Conservation (phyloP, 2,797 vertebrate species). For the Gorsachius magnificus region DNA sequence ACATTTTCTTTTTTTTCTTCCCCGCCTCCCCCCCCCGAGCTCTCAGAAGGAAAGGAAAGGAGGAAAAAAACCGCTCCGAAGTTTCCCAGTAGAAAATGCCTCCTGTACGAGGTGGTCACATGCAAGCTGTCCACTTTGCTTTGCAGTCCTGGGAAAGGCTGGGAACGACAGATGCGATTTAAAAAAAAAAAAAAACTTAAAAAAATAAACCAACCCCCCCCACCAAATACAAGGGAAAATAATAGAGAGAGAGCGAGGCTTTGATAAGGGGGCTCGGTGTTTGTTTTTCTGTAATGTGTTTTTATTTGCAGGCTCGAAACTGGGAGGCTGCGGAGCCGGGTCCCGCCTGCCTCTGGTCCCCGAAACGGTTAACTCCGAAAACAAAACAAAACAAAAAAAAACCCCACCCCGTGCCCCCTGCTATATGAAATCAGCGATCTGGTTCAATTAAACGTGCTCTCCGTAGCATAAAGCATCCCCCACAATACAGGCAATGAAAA, state of each 20-base stretch:
- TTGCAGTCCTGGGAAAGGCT: conserved; percentile 24
- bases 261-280: conserved; percentile 26
- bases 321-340: not conserved
- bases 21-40: not conserved
- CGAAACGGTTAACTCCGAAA: conserved; percentile 49
- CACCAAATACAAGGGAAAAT: conserved; percentile 1
- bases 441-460: conserved; percentile 47
- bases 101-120: conserved; percentile 47
- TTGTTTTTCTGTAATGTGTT: conserved; percentile 22
- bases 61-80: conserved; percentile 8
- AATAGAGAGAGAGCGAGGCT: conserved; percentile 30
- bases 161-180: not conserved
- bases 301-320: conserved; percentile 34
- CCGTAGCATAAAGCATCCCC: conserved; percentile 53
- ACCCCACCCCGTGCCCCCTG: not conserved
- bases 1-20: not conserved
- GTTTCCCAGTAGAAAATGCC: conserved; percentile 51
- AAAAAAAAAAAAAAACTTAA: not conserved
- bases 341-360: not conserved
- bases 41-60: not conserved
- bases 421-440: conserved; percentile 55
- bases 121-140: conserved; percentile 19
- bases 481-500: conserved; percentile 54
- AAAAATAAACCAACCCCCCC: not conserved
- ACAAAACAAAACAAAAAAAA: not conserved